A percentile compares a stretch with the other conserved stretches of the same genome.
Conservation (phyloP, 2,113 vertebrate genomes). For the Clarias batrachus region DNA sequence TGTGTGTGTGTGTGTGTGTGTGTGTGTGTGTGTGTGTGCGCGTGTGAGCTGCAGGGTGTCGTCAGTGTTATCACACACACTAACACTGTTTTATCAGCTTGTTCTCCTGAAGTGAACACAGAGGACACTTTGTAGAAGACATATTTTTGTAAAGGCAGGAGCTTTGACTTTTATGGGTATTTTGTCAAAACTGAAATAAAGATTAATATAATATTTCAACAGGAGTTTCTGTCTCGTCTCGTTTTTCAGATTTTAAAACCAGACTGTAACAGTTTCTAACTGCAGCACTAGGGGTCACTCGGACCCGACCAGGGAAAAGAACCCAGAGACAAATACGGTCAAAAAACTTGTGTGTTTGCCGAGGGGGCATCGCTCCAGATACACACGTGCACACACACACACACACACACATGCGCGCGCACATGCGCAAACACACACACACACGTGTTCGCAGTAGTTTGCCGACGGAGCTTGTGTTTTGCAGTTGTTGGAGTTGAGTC, state of each 20-base stretch:
- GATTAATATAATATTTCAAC: slow-evolving; percentile 85
- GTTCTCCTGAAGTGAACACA: slow-evolving; percentile 75
- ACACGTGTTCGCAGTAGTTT: no score
- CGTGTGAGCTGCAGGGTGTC: not conserved
- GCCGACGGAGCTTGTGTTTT: no score
- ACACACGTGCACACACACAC: no score
- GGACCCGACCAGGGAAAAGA: no score
- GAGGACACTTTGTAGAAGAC: slow-evolving; percentile 90
- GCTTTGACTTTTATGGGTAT: slow-evolving; percentile 97
- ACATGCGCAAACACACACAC: no score
- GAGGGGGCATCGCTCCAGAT: no score
- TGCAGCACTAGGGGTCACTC: not conserved
- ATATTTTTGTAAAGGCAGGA: slow-evolving; percentile 99
- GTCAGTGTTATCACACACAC: slow-evolving; percentile 64
- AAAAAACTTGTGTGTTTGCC: no score
- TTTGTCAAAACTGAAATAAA: slow-evolving; percentile 99
- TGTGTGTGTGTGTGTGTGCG: not conserved
- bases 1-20: not conserved
- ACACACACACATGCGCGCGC: no score
- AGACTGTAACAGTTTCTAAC: not conserved
- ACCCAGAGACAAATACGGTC: no score
- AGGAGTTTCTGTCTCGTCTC: not conserved
- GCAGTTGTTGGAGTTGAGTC: no score
- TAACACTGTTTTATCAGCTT: slow-evolving; percentile 82
- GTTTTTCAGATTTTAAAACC: not conserved